Percentiles rank a stretch among this genome's conserved stretches.
phyloP scores from a whole-genome alignment of 2,113 vertebrate genomes.

The Raja brachyura region DNA sequence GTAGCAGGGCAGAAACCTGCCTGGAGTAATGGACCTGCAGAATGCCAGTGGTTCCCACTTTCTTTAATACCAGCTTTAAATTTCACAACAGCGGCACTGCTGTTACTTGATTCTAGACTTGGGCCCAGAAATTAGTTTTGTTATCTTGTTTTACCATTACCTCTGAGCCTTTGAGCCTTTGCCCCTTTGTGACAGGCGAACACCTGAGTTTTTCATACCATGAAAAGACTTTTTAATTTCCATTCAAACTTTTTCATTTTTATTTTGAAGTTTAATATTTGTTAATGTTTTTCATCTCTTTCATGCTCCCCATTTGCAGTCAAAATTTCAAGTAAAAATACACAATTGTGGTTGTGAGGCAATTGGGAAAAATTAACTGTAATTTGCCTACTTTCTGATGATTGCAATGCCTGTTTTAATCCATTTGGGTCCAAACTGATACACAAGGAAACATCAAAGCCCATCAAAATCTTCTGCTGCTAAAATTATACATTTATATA shows the following conservation, averaged over 20 bases:
- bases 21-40: too few species aligned
- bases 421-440: not conserved
- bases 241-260: not conserved
- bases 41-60: too few species aligned
- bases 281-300: not conserved
- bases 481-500: not conserved
- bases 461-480: not conserved
- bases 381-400: not conserved
- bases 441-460: not conserved
- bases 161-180: too few species aligned
- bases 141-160: too few species aligned
- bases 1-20: too few species aligned
- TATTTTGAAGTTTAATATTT: not conserved
- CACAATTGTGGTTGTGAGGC: not conserved
- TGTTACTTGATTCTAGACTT: too few species aligned
- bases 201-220: too few species aligned
- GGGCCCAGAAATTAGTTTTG: too few species aligned
- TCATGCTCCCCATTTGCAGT: not conserved
- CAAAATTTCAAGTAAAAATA: not conserved
- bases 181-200: too few species aligned
- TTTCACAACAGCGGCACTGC: too few species aligned
- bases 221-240: too few species aligned
- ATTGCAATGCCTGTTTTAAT: not conserved
- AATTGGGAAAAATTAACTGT: not conserved
- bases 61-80: too few species aligned